phyloP scores from a whole-genome alignment of 2,888 invertebrate genomes.

The Diarsia mendica region DNA sequence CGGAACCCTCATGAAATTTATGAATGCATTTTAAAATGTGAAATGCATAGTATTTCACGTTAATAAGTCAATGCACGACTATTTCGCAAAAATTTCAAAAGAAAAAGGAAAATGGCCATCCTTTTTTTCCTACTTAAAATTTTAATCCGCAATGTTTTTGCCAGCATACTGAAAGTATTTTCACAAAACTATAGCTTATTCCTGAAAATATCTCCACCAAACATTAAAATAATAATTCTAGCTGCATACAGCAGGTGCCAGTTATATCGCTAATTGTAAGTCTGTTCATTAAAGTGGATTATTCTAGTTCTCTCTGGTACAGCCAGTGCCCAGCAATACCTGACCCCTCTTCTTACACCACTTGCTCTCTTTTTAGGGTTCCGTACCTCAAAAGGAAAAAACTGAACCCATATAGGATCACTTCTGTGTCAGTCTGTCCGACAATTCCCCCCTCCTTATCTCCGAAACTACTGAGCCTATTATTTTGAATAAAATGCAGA shows the following conservation, averaged over 20 bases:
- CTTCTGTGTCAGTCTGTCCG: no score
- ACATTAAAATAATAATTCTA: not conserved
- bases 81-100: not conserved
- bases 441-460: no score
- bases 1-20: no score
- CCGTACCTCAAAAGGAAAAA: no score
- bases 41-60: not conserved
- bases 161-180: not conserved
- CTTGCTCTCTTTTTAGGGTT: no score
- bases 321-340: no score
- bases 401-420: no score
- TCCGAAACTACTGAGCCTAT: no score
- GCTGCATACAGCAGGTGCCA: not conserved
- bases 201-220: not conserved
- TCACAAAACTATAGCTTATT: not conserved
- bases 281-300: conserved; percentile 9
- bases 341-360: no score
- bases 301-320: not conserved
- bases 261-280: conserved; percentile 12
- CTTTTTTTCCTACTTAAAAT: not conserved
- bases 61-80: not conserved
- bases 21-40: not conserved
- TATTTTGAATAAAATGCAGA: no score
- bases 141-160: no score
- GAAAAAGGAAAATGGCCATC: no score